These are phyloP conservation scores for Netelia inedita DNA, from an alignment of 2,888 invertebrate species.

Conservation along the genomic window DNA sequence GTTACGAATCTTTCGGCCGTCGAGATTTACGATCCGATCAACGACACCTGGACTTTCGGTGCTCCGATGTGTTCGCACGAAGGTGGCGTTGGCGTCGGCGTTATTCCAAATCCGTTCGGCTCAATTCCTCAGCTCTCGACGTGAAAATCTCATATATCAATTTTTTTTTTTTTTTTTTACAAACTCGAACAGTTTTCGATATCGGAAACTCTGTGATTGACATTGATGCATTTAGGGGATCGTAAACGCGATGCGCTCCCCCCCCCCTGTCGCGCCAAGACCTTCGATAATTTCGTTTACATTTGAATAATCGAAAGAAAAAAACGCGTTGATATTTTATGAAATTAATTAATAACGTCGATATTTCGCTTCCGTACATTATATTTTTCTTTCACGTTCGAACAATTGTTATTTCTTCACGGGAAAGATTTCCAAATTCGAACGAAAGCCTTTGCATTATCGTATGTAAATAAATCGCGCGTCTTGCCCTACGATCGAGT, in stretches of 20 bases:
- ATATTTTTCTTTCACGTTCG: too few species aligned
- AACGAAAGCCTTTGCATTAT: not conserved
- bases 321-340: too few species aligned
- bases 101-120: conserved; percentile 87
- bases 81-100: conserved; percentile 96
- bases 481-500: not conserved
- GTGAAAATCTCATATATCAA: conserved; percentile 45
- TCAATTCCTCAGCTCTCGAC: conserved; percentile 50
- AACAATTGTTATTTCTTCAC: too few species aligned
- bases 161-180: conserved; percentile 1
- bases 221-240: conserved; percentile 59
- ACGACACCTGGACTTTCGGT: conserved; percentile 91
- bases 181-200: conserved; percentile 22
- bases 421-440: too few species aligned
- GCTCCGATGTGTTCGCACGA: conserved; percentile 94
- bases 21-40: conserved; percentile 93
- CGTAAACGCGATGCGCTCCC: not conserved
- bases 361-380: not conserved
- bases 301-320: too few species aligned
- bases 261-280: not conserved
- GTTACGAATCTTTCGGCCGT: conserved; percentile 92
- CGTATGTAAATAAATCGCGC: not conserved
- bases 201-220: conserved; percentile 51
- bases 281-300: not conserved
- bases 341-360: too few species aligned